Percentiles rank a stretch among this genome's conserved stretches.
Evolutionary conservation across 1,140 invertebrate species (phyloP).

Genomic region (Dreissena polymorpha): DNA sequence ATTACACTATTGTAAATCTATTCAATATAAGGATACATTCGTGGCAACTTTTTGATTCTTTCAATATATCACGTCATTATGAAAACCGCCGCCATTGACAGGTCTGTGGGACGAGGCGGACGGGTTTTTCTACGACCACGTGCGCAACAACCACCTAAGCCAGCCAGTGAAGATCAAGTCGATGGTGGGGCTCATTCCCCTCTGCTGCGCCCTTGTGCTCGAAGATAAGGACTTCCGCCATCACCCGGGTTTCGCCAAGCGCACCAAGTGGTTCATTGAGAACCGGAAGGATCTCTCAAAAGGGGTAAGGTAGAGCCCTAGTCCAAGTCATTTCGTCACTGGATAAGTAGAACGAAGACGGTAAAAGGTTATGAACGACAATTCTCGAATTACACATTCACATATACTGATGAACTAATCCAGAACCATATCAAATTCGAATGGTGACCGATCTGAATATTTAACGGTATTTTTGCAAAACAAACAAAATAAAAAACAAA

Average conservation of each 20-base stretch:
- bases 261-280: constrained; percentile 78
- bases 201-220: constrained; percentile 78
- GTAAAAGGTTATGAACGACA: no score
- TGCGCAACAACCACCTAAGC: constrained; percentile 65
- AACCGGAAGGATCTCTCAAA: constrained; percentile 75
- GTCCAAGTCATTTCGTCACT: not conserved
- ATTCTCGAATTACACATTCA: no score
- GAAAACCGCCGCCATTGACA: constrained; percentile 26
- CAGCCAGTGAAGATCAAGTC: constrained; percentile 77
- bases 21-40: no score
- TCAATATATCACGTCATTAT: no score
- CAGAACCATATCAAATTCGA: no score
- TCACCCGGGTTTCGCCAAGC: constrained; percentile 76
- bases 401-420: no score
- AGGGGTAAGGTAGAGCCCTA: constrained; percentile 50
- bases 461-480: no score
- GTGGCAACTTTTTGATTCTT: no score
- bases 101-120: constrained; percentile 80
- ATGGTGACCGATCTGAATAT: no score
- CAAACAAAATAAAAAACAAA: no score
- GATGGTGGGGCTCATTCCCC: constrained; percentile 79
- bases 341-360: no score
- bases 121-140: constrained; percentile 80
- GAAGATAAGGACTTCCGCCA: constrained; percentile 68
- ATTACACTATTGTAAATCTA: no score